A percentile compares a stretch with the other conserved stretches of the same genome.
phyloP scores from a whole-genome alignment of 64 coral and sea anemone genomes.

The Hydrozoanthus tunicans region DNA sequence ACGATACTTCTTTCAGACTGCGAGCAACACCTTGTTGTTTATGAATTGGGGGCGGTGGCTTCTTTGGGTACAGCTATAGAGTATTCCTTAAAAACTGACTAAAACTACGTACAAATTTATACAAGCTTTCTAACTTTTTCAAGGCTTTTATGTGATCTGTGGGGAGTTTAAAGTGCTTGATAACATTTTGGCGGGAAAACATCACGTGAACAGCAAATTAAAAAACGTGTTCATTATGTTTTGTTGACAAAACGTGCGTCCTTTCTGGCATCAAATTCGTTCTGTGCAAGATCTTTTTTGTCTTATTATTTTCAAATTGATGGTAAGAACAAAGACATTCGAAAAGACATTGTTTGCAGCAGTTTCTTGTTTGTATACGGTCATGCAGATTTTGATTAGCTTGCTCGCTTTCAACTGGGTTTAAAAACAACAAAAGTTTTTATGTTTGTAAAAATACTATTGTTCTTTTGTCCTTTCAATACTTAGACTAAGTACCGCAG shows the following conservation, averaged over 20 bases:
- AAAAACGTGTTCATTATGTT: background rate
- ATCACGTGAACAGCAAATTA: background rate
- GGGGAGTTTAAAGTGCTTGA: background rate
- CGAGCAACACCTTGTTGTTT: constrained; percentile 29
- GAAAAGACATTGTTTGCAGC: no score
- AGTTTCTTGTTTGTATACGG: no score
- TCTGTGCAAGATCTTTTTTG: background rate
- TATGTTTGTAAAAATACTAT: no score
- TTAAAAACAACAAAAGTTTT: no score
- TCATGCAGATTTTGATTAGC: no score
- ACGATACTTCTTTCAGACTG: background rate
- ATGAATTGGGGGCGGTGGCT: constrained; percentile 31
- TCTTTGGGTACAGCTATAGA: background rate
- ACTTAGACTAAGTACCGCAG: no score
- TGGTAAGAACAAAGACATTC: background rate
- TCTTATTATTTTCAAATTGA: background rate
- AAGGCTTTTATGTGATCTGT: background rate
- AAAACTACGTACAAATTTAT: background rate
- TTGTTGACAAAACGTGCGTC: background rate
- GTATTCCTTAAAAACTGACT: constrained; percentile 10
- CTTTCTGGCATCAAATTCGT: background rate
- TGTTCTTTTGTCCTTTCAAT: no score
- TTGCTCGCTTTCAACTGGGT: no score
- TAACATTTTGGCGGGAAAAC: constrained; percentile 14
- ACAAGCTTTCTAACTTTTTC: background rate